Base-by-base conservation (phyloP, 2,113 vertebrate genomes). In the Zootoca vivipara region DNA sequence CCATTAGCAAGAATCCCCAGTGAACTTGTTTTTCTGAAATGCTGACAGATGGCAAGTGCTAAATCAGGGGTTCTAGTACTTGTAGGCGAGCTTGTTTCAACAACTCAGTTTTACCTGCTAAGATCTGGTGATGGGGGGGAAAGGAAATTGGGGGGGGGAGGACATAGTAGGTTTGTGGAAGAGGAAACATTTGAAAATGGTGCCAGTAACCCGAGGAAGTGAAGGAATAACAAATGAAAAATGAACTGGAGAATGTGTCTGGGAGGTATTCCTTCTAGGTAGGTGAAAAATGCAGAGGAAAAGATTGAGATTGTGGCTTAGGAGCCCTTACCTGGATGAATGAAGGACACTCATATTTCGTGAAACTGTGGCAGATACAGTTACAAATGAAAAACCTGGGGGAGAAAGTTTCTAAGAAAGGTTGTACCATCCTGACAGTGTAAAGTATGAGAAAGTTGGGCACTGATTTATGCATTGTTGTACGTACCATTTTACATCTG, bases 91-190 rank as follows among this genome's bases (percentile, higher is more conserved):
- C 33, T 79, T 10, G 9, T 78, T 58, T 8, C 40, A 73, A 3
- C 70, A 52, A 83, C 79, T 58, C 88, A 77, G 78, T 82, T 88
- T 83, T 33, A 82, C 86, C 80, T 69, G 40, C 22, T 64, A 16
- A 42, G 58, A 86, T 46, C 16, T 83, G 18, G 40, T 72, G 18
- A 72, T 70, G 35, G 12, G 1, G 22, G 30, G 12, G 12, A 62
- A 62, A 62, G 24, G 67, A 62, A 62, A 62, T 4, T 56, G 52
- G 52, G 58, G 58, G 3, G 58, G 18, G 56, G 58, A 58, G 13
- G 62, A 86, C 38, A 78, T 46, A 26, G 73, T 30, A 75, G 15
- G 3, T 62, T 85, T 40, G 26, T n/a, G 3, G 24, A 28, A 69
- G 82, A 73, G n/a, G 20, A 56, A 84, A 35, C 30, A 33, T 73